Base-by-base conservation (phyloP, 1,140 invertebrate species). In the Diuraphis noxia region DNA sequence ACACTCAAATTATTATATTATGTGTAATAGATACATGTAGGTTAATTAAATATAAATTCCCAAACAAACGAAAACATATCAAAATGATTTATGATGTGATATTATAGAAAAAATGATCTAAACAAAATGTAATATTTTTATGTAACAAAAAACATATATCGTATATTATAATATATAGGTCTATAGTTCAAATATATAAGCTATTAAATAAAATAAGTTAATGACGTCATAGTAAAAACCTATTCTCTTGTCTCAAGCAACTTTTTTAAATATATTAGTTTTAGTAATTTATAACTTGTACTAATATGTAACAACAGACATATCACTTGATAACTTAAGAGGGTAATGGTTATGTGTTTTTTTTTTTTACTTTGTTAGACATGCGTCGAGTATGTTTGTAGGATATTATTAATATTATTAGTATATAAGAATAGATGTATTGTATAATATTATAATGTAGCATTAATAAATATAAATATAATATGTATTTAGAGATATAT, bases 271-370 rank as follows among this genome's bases (percentile, higher is more conserved):
- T 38, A 9, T 30, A 82, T 41, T 41, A 41, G 25, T 25, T 13
- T 25, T 82, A 82, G 38, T 7, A 82, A 40, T 25, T 82, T 41
- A 41, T 82, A n/a, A 82, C 36, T 81, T 82, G 36, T 82, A 40
- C 2, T n/a, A 82, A 82, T 40, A 41, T 84, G 81, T 41, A 41
- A n/a, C 40, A 84, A 84, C 40, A 84, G 82, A 84, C 82, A 84
- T 84, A 84, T 84, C 82, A 84, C 30, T 43, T 84, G 82, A n/a
- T 84, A 84, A 84, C 82, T 30, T 84, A 84, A 84, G 82, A 84
- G 82, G 82, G 82, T 84, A 84, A 84, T 43, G 81, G 40, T 82
- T 82, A 82, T 82, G 40, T 82, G 30, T 84, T 2, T 43, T 84
- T 43, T 84, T 43, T 84, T 84, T 84, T 4, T 72, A n/a, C 30